A percentile compares a stretch with the other conserved stretches of the same genome.
Evolutionary conservation across 2,113 vertebrate genomes (phyloP).

Genomic region (Cyprinodon tularosa): DNA sequence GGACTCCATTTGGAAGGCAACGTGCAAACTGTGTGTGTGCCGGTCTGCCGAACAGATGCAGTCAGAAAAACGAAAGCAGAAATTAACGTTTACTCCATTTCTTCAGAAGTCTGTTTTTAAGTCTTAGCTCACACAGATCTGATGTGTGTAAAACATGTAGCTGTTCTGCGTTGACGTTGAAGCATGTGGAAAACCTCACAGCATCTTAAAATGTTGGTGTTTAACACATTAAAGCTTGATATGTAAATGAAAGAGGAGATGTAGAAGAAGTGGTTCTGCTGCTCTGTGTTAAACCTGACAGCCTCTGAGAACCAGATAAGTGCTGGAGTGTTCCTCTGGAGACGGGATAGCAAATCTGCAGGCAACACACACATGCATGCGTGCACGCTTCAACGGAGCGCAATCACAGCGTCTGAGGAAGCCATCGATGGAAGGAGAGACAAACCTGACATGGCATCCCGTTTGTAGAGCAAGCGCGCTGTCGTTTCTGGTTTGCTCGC

Average conservation of each 20-base stretch:
- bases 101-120: no score
- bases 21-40: no score
- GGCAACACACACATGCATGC: not conserved
- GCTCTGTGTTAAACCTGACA: slow-evolving; percentile 38
- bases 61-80: not conserved
- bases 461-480: slow-evolving; percentile 52
- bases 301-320: slow-evolving; percentile 34
- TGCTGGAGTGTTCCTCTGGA: slow-evolving; percentile 46
- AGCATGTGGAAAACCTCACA: not conserved
- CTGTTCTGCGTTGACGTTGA: not conserved
- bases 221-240: slow-evolving; percentile 6
- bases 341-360: slow-evolving; percentile 41
- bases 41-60: not conserved
- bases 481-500: slow-evolving; percentile 65
- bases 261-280: slow-evolving; percentile 19
- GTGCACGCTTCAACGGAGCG: slow-evolving; percentile 2
- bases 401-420: slow-evolving; percentile 37
- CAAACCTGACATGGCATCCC: slow-evolving; percentile 54
- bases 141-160: no score
- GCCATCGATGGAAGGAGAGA: slow-evolving; percentile 28
- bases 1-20: no score
- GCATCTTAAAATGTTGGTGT: not conserved
- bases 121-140: no score
- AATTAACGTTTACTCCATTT: no score
- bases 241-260: slow-evolving; percentile 24